A percentile compares a stretch with the other conserved stretches of the same genome.
Evolutionary conservation across 2,797 vertebrate species (phyloP).

Genomic region (Nannoperca australis): DNA sequence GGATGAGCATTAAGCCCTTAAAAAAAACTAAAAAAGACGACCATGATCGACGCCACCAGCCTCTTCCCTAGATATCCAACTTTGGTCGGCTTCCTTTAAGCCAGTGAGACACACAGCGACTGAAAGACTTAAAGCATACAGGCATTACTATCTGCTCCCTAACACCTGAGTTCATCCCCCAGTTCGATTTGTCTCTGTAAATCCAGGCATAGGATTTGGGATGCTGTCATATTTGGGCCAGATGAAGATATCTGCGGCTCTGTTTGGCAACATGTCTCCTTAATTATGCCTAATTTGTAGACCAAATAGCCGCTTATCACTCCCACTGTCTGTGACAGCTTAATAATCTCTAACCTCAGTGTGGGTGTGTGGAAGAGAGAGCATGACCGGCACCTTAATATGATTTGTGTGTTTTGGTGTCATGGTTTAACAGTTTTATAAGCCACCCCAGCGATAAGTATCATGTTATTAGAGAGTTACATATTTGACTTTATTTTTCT

Average conservation of each 20-base stretch:
- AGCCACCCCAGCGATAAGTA: slow-evolving; percentile 80
- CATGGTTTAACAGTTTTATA: slow-evolving; percentile 87
- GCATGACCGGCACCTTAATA: slow-evolving; percentile 86
- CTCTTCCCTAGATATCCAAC: slow-evolving; percentile 65
- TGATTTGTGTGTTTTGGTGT: slow-evolving; percentile 88
- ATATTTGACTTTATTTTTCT: slow-evolving; percentile 86
- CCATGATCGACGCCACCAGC: slow-evolving; percentile 59
- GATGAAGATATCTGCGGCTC: slow-evolving; percentile 83
- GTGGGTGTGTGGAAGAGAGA: slow-evolving; percentile 70
- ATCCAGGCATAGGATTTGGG: slow-evolving; percentile 67
- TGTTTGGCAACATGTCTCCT: slow-evolving; percentile 85
- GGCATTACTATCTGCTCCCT: slow-evolving; percentile 69
- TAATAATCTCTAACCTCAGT: slow-evolving; percentile 86
- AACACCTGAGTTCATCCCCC: slow-evolving; percentile 75
- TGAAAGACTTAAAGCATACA: slow-evolving; percentile 72
- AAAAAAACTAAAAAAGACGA: slow-evolving; percentile 63
- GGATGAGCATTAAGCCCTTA: slow-evolving; percentile 85
- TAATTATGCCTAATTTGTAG: slow-evolving; percentile 90
- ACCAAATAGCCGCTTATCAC: slow-evolving; percentile 89
- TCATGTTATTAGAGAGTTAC: slow-evolving; percentile 85
- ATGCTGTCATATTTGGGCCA: slow-evolving; percentile 78
- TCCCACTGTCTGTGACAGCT: slow-evolving; percentile 87
- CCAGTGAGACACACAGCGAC: slow-evolving; percentile 58
- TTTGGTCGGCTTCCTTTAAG: slow-evolving; percentile 68
- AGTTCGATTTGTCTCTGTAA: slow-evolving; percentile 66